Evolutionary conservation across 2,113 vertebrate species (phyloP), one percentile per base, ranked within the genome.

Genomic region (Pelvicachromis taeniatus): DNA sequence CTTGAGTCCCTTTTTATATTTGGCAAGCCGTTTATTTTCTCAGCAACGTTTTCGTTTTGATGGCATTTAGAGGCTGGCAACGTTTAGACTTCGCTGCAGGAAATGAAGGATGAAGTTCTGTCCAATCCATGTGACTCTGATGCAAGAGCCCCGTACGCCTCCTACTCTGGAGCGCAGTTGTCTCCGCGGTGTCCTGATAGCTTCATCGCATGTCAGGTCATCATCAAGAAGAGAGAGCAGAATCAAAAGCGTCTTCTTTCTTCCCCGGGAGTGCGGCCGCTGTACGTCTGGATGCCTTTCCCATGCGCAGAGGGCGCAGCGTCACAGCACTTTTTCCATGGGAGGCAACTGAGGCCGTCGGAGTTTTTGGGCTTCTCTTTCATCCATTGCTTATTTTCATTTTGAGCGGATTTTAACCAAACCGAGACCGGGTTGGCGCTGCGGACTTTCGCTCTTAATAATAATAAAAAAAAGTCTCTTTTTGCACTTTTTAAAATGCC

Each of bases 231-330:
- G 83, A 23, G 63, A 45, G 70, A 78, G 82, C 68, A 70, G 77
- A 48, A 35, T 33, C 50, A 81, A 73, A 38, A 53, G 38, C 6
- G 45, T 58, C 70, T 53, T 70, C 42, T 70, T 73, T 73, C 45
- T 75, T 31, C 26, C 19, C 6, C 86, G 77, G 53, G 68, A 77
- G 61, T 54, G 80, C 56, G 48, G n/a, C 84, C 35, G 21, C 31
- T 81, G 77, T 52, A 78, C 61, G 68, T 87, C 61, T 59, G 77
- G 77, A 79, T 84, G 82, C 42, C 56, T 90, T 70, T 89, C 40
- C 63, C 80, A 23, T 45, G 70, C 83, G 26, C 88, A 89, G 85
- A 86, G 91, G 93, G 93, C 91, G 88, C 91, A 80, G 90, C 61
- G 31, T 35, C 87, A 78, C 19, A 79, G 59, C n/a, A 23, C 21